Evolutionary conservation across 2,797 vertebrate genomes (phyloP).

Genomic region (Taenioides sp.): DNA sequence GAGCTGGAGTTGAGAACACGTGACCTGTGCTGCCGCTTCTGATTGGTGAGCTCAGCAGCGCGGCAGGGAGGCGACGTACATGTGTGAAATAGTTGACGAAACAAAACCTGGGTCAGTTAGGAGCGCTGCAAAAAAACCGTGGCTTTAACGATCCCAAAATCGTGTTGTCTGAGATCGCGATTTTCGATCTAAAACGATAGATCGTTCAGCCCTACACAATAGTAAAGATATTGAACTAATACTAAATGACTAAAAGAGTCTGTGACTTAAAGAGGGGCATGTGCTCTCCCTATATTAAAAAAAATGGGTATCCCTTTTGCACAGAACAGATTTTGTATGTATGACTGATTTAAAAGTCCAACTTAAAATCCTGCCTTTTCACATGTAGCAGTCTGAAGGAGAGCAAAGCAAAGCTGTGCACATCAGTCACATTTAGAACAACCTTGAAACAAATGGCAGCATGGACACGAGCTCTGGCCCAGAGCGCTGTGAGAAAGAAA

Average conservation of each 20-base stretch:
- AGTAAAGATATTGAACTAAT: not conserved
- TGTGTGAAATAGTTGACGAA: no score
- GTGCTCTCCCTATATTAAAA: not conserved
- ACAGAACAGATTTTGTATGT: not conserved
- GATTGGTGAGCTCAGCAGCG: no score
- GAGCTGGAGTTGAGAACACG: no score
- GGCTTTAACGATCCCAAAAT: no score
- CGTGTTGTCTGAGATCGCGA: no score
- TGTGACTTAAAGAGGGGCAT: not conserved
- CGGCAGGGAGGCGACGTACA: no score
- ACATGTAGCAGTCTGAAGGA: conserved; percentile 46
- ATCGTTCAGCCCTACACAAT: no score
- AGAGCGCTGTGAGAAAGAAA: conserved; percentile 53
- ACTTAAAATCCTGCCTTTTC: conserved; percentile 22
- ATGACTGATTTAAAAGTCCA: conserved; percentile 31
- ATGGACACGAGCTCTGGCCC: conserved; percentile 54
- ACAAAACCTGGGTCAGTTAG: no score
- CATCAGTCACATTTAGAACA: conserved; percentile 75
- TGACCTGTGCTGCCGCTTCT: no score
- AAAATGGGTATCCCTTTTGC: not conserved
- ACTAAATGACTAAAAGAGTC: not conserved
- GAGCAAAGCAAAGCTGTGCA: conserved; percentile 60
- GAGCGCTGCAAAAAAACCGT: no score
- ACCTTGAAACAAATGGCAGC: conserved; percentile 67
- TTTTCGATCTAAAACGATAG: no score